phyloP scores from a whole-genome alignment of 2,113 vertebrate genomes.

The Budorcas taxicolor region DNA sequence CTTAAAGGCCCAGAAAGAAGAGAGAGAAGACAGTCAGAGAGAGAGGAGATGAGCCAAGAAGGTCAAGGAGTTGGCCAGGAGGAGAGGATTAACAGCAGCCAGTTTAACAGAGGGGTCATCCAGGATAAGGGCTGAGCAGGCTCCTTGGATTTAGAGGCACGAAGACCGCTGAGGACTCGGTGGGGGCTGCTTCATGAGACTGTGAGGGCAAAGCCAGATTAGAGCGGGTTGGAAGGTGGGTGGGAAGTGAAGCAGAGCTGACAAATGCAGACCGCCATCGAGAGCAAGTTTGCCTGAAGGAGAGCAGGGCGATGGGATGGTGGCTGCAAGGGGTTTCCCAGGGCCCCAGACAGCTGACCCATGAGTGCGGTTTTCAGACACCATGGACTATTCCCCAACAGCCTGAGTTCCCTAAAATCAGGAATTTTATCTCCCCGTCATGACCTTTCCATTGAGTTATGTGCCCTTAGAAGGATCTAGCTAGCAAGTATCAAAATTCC shows the following conservation, averaged over 20 bases:
- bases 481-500: not conserved
- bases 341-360: not conserved
- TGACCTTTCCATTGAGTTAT: not conserved
- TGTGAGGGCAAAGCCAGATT: not conserved
- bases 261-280: fast-evolving
- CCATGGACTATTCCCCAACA: not conserved
- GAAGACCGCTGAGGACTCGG: not conserved
- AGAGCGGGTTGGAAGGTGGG: fast-evolving
- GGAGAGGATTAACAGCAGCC: too few species aligned
- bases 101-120: not conserved
- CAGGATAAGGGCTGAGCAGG: not conserved
- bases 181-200: fast-evolving
- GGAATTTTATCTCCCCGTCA: not conserved
- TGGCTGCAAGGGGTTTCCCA: not conserved
- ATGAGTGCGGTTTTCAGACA: not conserved
- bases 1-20: not conserved
- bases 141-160: not conserved
- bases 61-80: too few species aligned
- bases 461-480: not conserved
- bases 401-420: not conserved
- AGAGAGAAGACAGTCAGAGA: not conserved
- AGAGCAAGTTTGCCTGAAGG: not conserved
- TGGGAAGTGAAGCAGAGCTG: not conserved
- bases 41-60: too few species aligned
- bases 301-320: not conserved